Percentiles rank a stretch among this genome's conserved stretches.
These are phyloP conservation scores for Promerops cafer DNA, from an alignment of 2,113 vertebrate species.

Conservation along the genomic window DNA sequence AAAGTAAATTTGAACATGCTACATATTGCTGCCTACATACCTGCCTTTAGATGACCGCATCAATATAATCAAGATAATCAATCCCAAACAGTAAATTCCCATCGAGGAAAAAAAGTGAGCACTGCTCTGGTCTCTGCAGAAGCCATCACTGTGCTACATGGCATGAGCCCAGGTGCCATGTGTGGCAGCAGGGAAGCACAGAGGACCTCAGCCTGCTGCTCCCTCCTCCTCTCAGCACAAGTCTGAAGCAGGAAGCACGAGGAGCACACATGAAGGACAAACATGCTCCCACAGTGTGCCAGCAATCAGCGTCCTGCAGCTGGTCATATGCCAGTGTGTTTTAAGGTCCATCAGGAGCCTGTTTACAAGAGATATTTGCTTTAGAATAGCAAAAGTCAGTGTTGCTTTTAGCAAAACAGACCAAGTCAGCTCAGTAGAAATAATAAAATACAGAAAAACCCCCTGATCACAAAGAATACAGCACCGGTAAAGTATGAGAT, in stretches of 20 bases:
- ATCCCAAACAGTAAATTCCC: neutral
- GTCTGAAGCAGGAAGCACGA: neutral
- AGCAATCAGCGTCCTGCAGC: neutral
- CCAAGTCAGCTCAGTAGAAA: neutral
- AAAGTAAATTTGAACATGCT: neutral
- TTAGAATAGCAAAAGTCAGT: neutral
- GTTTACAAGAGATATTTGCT: neutral
- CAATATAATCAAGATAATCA: neutral
- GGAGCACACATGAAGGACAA: rapidly evolving
- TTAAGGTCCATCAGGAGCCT: neutral
- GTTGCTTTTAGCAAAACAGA: neutral
- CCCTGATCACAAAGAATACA: neutral
- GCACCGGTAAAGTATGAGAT: neutral
- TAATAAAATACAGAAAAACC: neutral
- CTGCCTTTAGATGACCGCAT: neutral
- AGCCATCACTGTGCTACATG: rapidly evolving
- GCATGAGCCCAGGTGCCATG: rapidly evolving
- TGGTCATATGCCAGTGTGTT: neutral
- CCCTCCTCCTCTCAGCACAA: neutral
- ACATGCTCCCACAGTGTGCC: neutral
- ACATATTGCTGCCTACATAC: neutral
- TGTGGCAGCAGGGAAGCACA: neutral
- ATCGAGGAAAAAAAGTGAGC: rapidly evolving
- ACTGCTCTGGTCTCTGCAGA: neutral
- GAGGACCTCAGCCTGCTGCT: neutral